Conservation (phyloP, 2,113 vertebrate species). For the Zosterops japonicus region DNA sequence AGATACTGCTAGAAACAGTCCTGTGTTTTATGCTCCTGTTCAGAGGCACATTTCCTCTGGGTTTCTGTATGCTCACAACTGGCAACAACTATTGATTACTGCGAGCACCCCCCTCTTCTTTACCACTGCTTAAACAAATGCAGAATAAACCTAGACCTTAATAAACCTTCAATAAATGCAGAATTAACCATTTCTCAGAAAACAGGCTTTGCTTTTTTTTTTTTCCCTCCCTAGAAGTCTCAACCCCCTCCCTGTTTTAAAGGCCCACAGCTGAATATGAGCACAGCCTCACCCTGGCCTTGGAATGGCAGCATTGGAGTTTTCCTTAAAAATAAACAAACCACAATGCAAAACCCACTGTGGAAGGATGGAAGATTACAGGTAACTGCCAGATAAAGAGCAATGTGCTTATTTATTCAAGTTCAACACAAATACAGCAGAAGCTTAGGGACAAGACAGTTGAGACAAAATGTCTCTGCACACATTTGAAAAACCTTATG, state of each 20-base stretch:
- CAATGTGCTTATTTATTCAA: not conserved
- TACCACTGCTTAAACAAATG: not conserved
- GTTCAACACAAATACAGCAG: not conserved
- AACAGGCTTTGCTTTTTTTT: not conserved
- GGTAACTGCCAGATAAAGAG: not conserved
- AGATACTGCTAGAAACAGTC: not conserved
- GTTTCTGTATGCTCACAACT: not conserved
- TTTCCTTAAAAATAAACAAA: not conserved
- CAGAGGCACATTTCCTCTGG: not conserved
- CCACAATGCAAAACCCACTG: not conserved
- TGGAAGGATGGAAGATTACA: not conserved
- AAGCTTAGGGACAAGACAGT: slow-evolving; percentile 12
- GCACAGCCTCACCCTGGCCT: not conserved
- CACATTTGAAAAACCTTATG: slow-evolving; percentile 78
- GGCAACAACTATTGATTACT: not conserved
- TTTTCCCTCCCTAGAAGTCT: not conserved
- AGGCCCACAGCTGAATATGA: not conserved
- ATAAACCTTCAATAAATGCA: not conserved
- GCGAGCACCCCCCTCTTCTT: not conserved
- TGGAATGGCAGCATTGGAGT: rapidly evolving
- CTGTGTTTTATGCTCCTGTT: not conserved
- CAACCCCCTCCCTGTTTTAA: not conserved
- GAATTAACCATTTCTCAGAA: not conserved
- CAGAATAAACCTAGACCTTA: not conserved
- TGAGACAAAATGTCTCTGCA: slow-evolving; percentile 53